Percentiles rank a stretch among this genome's conserved stretches.
Conservation (phyloP, 2,888 invertebrate species). For the Drosophila kambysellisi region DNA sequence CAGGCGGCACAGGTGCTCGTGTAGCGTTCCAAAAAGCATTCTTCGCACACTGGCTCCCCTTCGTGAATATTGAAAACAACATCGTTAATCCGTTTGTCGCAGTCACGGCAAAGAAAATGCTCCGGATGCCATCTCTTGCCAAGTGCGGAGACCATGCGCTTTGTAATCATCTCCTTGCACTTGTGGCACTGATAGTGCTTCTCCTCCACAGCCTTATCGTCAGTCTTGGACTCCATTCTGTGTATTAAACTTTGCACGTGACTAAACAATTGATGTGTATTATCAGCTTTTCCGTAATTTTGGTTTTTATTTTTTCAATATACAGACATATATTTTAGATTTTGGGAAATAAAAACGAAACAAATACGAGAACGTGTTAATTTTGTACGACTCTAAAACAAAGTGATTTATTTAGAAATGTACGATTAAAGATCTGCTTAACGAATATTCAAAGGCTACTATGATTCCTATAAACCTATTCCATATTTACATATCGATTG, state of each 20-base stretch:
- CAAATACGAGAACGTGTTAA: conserved; percentile 71
- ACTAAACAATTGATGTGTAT: not conserved
- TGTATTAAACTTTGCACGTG: not conserved
- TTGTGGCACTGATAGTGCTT: conserved; percentile 69
- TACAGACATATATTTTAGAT: conserved; percentile 38
- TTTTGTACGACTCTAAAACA: conserved; percentile 77
- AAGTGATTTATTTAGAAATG: conserved; percentile 43
- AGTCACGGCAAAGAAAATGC: conserved; percentile 95
- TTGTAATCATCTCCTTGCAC: conserved; percentile 74
- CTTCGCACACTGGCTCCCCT: conserved; percentile 93
- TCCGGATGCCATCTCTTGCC: conserved; percentile 97
- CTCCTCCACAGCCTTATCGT: conserved; percentile 27
- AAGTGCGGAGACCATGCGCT: conserved; percentile 92
- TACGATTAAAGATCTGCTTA: not conserved
- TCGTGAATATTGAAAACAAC: conserved; percentile 92
- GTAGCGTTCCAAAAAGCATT: conserved; percentile 94
- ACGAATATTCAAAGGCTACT: conserved; percentile 13
- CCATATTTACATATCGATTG: not conserved
- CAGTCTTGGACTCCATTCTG: conserved; percentile 41
- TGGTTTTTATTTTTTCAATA: conserved; percentile 40
- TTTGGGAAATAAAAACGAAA: conserved; percentile 62
- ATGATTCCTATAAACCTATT: not conserved
- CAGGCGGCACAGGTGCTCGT: conserved; percentile 95
- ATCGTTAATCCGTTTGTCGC: conserved; percentile 94
- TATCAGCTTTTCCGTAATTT: conserved; percentile 36